phyloP scores from a whole-genome alignment of 2,888 invertebrate genomes.

The Rhyacophila evoluta region DNA sequence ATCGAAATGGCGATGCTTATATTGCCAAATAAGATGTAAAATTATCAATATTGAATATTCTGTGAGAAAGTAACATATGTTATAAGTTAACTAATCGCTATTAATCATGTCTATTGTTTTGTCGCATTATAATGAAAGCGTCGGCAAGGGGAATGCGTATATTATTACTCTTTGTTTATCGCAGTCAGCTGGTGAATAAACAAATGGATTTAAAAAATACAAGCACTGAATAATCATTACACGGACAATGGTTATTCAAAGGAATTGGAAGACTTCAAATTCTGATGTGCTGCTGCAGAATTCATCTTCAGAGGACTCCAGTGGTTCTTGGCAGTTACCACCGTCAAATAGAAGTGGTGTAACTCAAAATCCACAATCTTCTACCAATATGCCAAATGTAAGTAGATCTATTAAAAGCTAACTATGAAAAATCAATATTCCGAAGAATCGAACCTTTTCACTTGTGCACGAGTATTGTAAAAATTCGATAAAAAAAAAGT shows the following conservation, averaged over 20 bases:
- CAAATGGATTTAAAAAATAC: background rate
- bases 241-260: constrained; percentile 49
- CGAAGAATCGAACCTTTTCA: no score
- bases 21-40: background rate
- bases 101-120: background rate
- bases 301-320: constrained; percentile 56
- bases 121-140: background rate
- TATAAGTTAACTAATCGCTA: background rate
- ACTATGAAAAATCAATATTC: no score
- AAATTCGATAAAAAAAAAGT: no score
- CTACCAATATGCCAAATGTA: constrained; percentile 49
- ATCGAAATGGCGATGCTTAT: constrained; percentile 2
- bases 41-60: background rate
- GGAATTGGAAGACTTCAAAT: constrained; percentile 48
- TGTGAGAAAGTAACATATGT: background rate
- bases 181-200: constrained; percentile 46
- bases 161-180: constrained; percentile 12
- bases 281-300: constrained; percentile 49
- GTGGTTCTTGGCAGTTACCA: constrained; percentile 64
- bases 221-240: constrained; percentile 20
- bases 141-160: background rate
- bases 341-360: constrained; percentile 40
- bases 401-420: no score
- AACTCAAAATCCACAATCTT: constrained; percentile 36
- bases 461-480: no score